Evolutionary conservation across 1,140 invertebrate genomes (phyloP).

Genomic region (Anastrepha ludens): DNA sequence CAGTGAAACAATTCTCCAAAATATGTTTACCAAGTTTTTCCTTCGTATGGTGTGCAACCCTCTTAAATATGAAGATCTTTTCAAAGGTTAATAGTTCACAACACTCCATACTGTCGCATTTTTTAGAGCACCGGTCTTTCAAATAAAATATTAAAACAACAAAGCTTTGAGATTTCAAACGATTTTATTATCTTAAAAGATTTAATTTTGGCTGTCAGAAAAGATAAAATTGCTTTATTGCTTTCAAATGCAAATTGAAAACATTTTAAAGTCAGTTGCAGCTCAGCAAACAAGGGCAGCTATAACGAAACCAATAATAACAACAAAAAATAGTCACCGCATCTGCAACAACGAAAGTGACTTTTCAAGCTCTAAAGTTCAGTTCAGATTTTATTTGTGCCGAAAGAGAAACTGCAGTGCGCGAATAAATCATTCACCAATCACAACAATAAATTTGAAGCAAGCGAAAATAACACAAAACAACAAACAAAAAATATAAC

Average conservation of each 20-base stretch:
- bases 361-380: conserved; percentile 1
- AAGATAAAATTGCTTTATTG: not conserved
- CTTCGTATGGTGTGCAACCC: too few relatives aligned
- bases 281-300: not conserved
- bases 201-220: conserved; percentile 7
- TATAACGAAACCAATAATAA: not conserved
- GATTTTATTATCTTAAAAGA: not conserved
- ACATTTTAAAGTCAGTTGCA: not conserved
- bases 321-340: not conserved
- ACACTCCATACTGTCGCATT: too few relatives aligned
- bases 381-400: not conserved
- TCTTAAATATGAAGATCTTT: too few relatives aligned
- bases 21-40: too few relatives aligned
- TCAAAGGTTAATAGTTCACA: too few relatives aligned
- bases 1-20: too few relatives aligned
- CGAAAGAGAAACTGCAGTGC: not conserved
- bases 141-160: too few relatives aligned
- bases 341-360: not conserved
- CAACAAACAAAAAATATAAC: not conserved
- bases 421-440: conserved; percentile 23
- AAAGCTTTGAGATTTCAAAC: too few relatives aligned
- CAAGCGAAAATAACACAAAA: not conserved
- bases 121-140: too few relatives aligned
- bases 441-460: not conserved
- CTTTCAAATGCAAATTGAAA: not conserved